A percentile compares a stretch with the other conserved stretches of the same genome.
Evolutionary conservation across 2,888 invertebrate genomes (phyloP).

Genomic region (Scaptomyza cyrtandrae): DNA sequence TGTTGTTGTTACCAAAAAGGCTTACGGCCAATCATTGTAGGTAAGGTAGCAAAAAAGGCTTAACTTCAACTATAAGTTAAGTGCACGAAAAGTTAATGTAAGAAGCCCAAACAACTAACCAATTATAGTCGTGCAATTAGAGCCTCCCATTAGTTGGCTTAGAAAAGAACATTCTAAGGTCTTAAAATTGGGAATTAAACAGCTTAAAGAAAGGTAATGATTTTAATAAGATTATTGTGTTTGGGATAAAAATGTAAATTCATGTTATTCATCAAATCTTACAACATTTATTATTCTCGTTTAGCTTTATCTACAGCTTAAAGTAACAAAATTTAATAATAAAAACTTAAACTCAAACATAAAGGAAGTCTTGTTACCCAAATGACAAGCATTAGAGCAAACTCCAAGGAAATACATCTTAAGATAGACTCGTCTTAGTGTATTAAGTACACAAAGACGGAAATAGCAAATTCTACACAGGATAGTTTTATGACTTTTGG

Average conservation of each 20-base stretch:
- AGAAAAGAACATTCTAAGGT: not conserved
- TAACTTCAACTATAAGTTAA: not conserved
- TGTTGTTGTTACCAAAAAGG: not conserved
- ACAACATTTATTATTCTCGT: too few species aligned
- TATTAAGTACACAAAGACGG: not conserved
- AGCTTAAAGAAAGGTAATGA: not conserved
- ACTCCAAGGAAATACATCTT: not conserved
- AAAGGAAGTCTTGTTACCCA: not conserved
- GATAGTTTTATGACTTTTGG: too few species aligned
- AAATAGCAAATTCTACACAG: too few species aligned
- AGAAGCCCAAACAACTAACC: not conserved
- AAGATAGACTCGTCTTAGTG: not conserved
- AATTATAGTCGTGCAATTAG: not conserved
- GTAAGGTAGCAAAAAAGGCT: not conserved
- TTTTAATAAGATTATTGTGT: not conserved
- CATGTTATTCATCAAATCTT: too few species aligned
- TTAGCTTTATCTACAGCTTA: too few species aligned
- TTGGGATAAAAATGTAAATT: not conserved
- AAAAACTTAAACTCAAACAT: too few species aligned
- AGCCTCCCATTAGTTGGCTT: not conserved
- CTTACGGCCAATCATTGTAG: conserved; percentile 3
- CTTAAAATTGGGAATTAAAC: not conserved
- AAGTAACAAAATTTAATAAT: too few species aligned
- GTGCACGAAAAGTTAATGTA: not conserved
- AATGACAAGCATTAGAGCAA: not conserved